Conservation (phyloP, 2,113 vertebrate genomes). For the Brevimyrus niger region DNA sequence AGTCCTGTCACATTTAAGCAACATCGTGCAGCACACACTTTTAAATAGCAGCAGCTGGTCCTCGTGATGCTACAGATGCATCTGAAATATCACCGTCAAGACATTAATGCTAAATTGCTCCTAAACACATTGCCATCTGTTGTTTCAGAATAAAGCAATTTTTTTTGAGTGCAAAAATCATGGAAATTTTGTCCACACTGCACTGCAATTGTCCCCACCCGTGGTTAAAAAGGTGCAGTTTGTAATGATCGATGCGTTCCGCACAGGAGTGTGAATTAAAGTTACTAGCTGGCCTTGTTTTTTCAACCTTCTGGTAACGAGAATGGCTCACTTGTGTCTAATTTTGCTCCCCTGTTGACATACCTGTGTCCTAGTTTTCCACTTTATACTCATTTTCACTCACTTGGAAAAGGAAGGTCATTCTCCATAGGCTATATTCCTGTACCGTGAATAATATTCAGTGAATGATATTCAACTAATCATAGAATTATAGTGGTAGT, state of each 20-base stretch:
- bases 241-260: background rate
- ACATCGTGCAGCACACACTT: background rate
- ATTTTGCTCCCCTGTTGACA: background rate
- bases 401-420: background rate
- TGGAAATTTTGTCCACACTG: background rate
- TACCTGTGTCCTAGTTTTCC: conserved; percentile 1
- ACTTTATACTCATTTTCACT: background rate
- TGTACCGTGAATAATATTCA: background rate
- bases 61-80: background rate
- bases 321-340: background rate
- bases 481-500: background rate
- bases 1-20: background rate
- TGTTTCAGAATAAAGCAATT: background rate
- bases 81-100: background rate
- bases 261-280: background rate
- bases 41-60: background rate
- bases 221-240: background rate
- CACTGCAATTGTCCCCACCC: background rate
- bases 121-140: background rate
- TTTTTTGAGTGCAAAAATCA: background rate
- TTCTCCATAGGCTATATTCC: background rate
- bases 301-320: background rate
- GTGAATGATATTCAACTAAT: background rate
- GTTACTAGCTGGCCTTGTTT: background rate
- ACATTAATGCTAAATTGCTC: background rate